These are phyloP conservation scores for Petrosia ficiformis DNA, from an alignment of 37 sponge, comb jelly and placozoan species.

Conservation along the genomic window DNA sequence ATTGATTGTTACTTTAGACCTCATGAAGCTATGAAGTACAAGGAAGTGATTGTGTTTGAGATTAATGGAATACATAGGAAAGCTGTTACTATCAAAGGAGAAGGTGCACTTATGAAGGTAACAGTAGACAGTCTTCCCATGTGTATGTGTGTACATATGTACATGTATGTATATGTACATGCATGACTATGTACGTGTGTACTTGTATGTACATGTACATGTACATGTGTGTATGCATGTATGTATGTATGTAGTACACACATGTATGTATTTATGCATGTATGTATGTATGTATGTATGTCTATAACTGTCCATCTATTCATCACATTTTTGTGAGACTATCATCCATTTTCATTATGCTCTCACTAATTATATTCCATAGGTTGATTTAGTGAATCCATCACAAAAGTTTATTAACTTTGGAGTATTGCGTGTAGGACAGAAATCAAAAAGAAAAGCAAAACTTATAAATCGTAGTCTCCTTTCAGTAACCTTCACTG, in stretches of 20 bases:
- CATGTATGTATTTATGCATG: no score
- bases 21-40: constrained; percentile 48
- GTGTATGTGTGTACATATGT: constrained; percentile 10
- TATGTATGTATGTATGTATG: no score
- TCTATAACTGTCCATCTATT: no score
- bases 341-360: not conserved
- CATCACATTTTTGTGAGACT: no score
- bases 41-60: constrained; percentile 77
- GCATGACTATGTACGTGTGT: no score
- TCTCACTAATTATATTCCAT: not conserved
- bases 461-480: constrained; percentile 82
- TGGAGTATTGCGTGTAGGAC: constrained; percentile 74
- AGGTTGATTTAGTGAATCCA: constrained; percentile 84
- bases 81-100: constrained; percentile 65
- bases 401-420: constrained; percentile 77
- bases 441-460: constrained; percentile 48
- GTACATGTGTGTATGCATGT: constrained; percentile 2
- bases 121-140: not conserved
- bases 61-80: constrained; percentile 76
- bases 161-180: no score
- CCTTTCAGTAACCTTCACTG: constrained; percentile 59
- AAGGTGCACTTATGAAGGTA: constrained; percentile 86
- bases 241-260: no score
- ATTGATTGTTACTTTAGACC: constrained; percentile 74
- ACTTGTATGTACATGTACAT: constrained; percentile 6